Evolutionary conservation across 1,140 invertebrate species (phyloP).

Genomic region (Cherax destructor): DNA sequence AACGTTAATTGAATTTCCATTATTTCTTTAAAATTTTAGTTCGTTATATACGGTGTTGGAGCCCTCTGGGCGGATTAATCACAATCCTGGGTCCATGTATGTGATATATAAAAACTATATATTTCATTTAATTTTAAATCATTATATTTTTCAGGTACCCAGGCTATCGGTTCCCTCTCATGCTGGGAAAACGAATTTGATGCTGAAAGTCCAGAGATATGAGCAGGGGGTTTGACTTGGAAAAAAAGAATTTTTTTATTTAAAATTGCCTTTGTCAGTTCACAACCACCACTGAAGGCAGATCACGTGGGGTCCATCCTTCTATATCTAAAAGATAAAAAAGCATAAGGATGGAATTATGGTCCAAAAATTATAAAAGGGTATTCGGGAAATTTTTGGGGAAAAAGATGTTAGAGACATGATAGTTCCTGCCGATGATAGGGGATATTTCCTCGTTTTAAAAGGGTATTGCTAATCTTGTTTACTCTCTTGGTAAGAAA

Average conservation of each 20-base stretch:
- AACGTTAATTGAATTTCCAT: no score
- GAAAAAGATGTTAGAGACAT: constrained; percentile 16
- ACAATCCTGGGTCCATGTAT: no score
- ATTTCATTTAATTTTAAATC: neutral
- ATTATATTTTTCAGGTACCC: constrained; percentile 37
- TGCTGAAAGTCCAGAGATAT: constrained; percentile 38
- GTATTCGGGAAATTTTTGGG: constrained; percentile 30
- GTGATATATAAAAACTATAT: no score
- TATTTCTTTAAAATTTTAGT: no score
- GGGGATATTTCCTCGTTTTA: constrained; percentile 45
- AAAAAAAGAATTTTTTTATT: constrained; percentile 50
- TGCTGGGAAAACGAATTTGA: constrained; percentile 18
- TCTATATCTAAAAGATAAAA: constrained; percentile 30
- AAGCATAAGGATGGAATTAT: constrained; percentile 33
- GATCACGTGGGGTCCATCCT: constrained; percentile 43
- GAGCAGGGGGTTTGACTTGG: neutral
- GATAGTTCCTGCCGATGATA: constrained; percentile 43
- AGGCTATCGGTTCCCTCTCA: constrained; percentile 33
- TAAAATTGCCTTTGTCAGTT: constrained; percentile 33
- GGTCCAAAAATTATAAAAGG: constrained; percentile 38
- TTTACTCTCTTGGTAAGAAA: constrained; percentile 39
- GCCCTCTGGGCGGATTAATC: no score
- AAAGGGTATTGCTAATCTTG: constrained; percentile 53
- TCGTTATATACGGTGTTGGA: no score
- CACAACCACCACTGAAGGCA: constrained; percentile 50